Conservation (phyloP, 2,888 invertebrate species). For the Habroteleia sp. region DNA sequence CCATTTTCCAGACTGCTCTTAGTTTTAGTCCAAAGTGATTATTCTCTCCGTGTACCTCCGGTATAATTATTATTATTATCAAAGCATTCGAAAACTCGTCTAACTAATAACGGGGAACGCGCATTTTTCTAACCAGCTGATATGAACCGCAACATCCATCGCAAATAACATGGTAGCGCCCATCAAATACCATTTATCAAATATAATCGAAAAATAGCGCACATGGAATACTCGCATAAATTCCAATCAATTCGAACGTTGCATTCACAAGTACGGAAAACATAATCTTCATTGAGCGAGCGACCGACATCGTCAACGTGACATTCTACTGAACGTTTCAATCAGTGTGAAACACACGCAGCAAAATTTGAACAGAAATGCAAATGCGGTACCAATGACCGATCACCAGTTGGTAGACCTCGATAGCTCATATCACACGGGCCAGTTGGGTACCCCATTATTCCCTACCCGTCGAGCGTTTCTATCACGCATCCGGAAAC, state of each 20-base stretch:
- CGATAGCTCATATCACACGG: conserved; percentile 74
- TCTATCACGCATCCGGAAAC: conserved; percentile 54
- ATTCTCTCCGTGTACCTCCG: too few species aligned
- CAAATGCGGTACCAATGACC: conserved; percentile 50
- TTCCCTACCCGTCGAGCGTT: conserved; percentile 63
- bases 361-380: conserved; percentile 45
- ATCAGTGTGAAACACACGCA: conserved; percentile 57
- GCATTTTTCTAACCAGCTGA: too few species aligned
- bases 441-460: conserved; percentile 69
- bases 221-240: conserved; percentile 42
- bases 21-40: too few species aligned
- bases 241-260: conserved; percentile 43
- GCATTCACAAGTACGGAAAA: conserved; percentile 55
- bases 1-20: too few species aligned
- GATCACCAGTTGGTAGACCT: conserved; percentile 72
- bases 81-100: too few species aligned
- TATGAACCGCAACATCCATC: too few species aligned
- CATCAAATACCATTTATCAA: not conserved
- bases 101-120: too few species aligned
- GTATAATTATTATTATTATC: too few species aligned
- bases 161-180: conserved; percentile 1
- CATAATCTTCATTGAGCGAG: conserved; percentile 58
- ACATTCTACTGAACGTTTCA: too few species aligned
- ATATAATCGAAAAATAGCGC: conserved; percentile 31
- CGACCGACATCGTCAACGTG: conserved; percentile 27